Conservation (phyloP, 2,888 invertebrate species). For the Mythimna ferrago region DNA sequence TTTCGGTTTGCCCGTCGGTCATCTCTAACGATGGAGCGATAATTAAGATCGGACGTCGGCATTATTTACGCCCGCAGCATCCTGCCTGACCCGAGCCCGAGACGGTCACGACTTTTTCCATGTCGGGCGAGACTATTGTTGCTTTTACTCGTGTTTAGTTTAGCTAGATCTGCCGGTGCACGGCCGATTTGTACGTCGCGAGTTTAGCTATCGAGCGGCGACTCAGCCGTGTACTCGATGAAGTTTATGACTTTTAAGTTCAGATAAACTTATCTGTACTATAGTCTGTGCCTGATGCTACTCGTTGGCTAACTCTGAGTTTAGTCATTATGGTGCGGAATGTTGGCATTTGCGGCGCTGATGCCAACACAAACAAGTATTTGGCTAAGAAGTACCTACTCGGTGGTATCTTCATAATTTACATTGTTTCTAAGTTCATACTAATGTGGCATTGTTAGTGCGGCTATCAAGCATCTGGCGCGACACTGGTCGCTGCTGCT, state of each 20-base stretch:
- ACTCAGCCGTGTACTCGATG: constrained; percentile 55
- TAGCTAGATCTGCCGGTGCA: constrained; percentile 71
- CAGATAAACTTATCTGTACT: constrained; percentile 63
- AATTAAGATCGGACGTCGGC: constrained; percentile 89
- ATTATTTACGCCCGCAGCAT: constrained; percentile 90
- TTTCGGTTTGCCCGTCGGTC: constrained; percentile 87
- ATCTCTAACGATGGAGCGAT: constrained; percentile 90
- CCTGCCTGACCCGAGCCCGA: constrained; percentile 83
- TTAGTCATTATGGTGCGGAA: constrained; percentile 41
- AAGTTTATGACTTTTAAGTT: constrained; percentile 61
- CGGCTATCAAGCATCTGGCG: constrained; percentile 64
- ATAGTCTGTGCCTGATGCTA: constrained; percentile 43
- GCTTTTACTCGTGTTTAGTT: constrained; percentile 80
- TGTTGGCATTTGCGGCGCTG: constrained; percentile 42
- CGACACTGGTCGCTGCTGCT: constrained; percentile 64
- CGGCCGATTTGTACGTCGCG: constrained; percentile 63
- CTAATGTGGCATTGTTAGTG: constrained; percentile 68
- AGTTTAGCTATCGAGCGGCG: constrained; percentile 62
- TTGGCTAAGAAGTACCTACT: constrained; percentile 52
- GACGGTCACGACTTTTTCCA: constrained; percentile 89
- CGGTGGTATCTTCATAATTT: constrained; percentile 63
- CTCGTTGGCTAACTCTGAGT: constrained; percentile 40
- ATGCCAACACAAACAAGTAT: constrained; percentile 43
- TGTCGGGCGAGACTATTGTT: constrained; percentile 86
- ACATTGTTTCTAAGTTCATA: constrained; percentile 67